phyloP scores from a whole-genome alignment of 2,797 vertebrate species.

The Gymnoscopelus microlampas region DNA sequence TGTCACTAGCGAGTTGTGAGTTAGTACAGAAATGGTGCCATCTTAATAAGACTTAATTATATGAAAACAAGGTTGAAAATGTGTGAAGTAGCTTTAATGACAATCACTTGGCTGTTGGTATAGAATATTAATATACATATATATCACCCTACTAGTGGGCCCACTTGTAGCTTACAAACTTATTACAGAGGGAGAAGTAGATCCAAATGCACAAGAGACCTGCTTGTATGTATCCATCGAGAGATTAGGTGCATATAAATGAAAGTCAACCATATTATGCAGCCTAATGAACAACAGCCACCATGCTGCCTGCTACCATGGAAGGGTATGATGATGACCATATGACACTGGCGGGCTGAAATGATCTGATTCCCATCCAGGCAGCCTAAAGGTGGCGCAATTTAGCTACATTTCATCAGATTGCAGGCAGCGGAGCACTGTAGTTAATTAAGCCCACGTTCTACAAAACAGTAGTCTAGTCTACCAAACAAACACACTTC shows the following conservation, averaged over 20 bases:
- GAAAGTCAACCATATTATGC: no score
- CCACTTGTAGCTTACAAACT: not conserved
- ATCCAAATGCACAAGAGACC: not conserved
- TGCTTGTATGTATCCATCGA: not conserved
- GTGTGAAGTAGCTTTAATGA: no score
- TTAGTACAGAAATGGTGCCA: no score
- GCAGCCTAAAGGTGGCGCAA: slow-evolving; percentile 60
- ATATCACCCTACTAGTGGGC: no score
- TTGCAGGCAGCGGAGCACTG: slow-evolving; percentile 55
- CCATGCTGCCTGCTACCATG: not conserved
- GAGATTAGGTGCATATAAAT: no score
- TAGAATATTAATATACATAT: no score
- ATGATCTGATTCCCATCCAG: slow-evolving; percentile 42
- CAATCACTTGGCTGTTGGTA: no score
- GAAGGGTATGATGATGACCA: not conserved
- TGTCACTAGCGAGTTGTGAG: no score
- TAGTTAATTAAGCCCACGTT: slow-evolving; percentile 37
- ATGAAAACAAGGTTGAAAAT: no score
- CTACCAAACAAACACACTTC: not conserved
- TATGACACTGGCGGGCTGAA: slow-evolving; percentile 58
- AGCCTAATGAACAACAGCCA: not conserved
- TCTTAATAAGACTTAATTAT: no score
- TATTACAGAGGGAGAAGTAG: not conserved
- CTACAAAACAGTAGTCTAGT: slow-evolving; percentile 5
- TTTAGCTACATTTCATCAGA: slow-evolving; percentile 19